Evolutionary conservation across 2,888 invertebrate species (phyloP).

Genomic region (Anorthoa munda): DNA sequence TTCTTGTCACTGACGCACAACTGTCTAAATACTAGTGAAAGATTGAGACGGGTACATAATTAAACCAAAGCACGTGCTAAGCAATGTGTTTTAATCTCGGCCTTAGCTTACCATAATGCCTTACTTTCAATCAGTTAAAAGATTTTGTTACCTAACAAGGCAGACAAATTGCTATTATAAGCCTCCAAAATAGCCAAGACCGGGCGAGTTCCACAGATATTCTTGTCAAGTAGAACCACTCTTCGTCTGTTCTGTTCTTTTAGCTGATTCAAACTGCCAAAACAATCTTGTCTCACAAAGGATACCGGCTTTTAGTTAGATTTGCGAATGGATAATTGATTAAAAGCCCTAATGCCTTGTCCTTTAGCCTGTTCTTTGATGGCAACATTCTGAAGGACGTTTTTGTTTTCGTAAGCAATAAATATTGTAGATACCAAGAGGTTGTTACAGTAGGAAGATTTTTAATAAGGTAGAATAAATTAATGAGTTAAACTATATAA

Average conservation of each 20-base stretch:
- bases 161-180: background rate
- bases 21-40: background rate
- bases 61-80: background rate
- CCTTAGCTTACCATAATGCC: background rate
- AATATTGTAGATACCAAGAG: background rate
- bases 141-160: background rate
- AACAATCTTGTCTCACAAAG: conserved; percentile 3
- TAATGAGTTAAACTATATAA: background rate
- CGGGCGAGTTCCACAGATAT: conserved; percentile 38
- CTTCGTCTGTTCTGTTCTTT: conserved; percentile 34
- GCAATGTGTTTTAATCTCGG: background rate
- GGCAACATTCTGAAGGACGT: conserved; percentile 28
- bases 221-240: conserved; percentile 18
- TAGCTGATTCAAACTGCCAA: conserved; percentile 21
- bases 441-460: background rate
- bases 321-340: conserved; percentile 22
- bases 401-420: conserved; percentile 52
- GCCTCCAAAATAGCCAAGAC: background rate
- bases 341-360: conserved; percentile 29
- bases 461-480: background rate
- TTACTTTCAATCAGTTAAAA: background rate
- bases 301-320: conserved; percentile 42
- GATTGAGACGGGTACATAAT: background rate
- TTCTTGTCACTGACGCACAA: background rate
- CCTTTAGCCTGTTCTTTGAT: conserved; percentile 36